Evolutionary conservation across 1,140 invertebrate species (phyloP).

Genomic region (Hylaeus volcanicus): DNA sequence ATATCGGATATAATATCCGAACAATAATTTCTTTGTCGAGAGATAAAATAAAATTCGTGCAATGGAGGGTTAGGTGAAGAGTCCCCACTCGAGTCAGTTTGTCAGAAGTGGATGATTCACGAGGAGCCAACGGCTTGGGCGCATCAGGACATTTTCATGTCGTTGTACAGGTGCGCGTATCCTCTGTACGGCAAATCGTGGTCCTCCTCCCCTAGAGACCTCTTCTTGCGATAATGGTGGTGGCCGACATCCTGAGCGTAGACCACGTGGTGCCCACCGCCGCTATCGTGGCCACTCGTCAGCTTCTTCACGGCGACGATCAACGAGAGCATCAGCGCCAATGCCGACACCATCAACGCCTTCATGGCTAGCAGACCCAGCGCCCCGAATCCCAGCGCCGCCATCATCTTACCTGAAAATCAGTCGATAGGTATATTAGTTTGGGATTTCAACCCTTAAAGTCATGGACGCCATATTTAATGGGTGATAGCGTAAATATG

Average conservation of each 20-base stretch:
- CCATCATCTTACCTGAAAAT: slow-evolving; percentile 82
- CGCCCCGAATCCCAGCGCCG: slow-evolving; percentile 86
- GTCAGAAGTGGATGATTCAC: too few relatives aligned
- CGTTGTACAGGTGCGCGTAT: slow-evolving; percentile 61
- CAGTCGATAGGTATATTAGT: too few relatives aligned
- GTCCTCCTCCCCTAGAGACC: slow-evolving; percentile 70
- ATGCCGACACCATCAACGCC: slow-evolving; percentile 83
- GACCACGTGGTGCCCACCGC: slow-evolving; percentile 86
- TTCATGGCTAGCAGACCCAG: slow-evolving; percentile 88
- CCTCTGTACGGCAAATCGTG: slow-evolving; percentile 83
- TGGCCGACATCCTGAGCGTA: slow-evolving; percentile 84
- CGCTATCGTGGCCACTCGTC: slow-evolving; percentile 82
- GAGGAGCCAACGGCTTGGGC: background rate
- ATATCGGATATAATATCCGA: too few relatives aligned
- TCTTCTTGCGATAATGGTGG: slow-evolving; percentile 83
- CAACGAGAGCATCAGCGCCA: slow-evolving; percentile 87
- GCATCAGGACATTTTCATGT: slow-evolving; percentile 46
- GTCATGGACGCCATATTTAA: too few relatives aligned
- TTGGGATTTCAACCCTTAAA: too few relatives aligned
- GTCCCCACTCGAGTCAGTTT: too few relatives aligned
- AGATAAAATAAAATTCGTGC: too few relatives aligned
- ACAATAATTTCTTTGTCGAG: too few relatives aligned
- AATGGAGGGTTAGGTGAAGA: too few relatives aligned
- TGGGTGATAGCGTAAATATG: too few relatives aligned
- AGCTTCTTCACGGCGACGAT: slow-evolving; percentile 88